Evolutionary conservation across 2,888 invertebrate genomes (phyloP).

Genomic region (Chrysotoxum bicinctum): DNA sequence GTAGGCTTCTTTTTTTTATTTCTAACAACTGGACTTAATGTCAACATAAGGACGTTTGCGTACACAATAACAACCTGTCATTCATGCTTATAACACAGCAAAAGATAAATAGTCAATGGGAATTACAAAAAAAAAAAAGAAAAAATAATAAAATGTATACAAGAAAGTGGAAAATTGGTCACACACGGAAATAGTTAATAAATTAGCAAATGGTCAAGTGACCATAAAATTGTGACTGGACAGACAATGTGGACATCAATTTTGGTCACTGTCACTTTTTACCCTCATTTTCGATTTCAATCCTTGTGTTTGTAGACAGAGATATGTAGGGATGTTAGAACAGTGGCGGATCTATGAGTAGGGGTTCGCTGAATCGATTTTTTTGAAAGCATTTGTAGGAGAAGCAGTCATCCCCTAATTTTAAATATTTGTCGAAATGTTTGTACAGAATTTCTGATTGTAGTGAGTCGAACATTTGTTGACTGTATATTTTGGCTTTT

Average conservation of each 20-base stretch:
- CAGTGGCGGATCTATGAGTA: background rate
- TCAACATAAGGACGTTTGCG: constrained; percentile 66
- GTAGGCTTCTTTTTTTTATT: constrained; percentile 16
- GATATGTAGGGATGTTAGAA: background rate
- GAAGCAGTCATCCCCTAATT: no score
- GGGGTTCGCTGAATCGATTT: no score
- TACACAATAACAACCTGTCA: constrained; percentile 60
- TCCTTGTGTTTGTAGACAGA: constrained; percentile 11
- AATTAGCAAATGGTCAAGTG: constrained; percentile 75
- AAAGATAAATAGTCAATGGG: constrained; percentile 34
- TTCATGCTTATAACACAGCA: constrained; percentile 53
- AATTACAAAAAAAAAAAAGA: background rate
- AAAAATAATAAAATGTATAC: background rate
- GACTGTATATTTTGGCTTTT: no score
- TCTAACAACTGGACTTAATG: constrained; percentile 46
- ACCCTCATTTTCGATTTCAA: constrained; percentile 19
- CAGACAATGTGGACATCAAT: constrained; percentile 72
- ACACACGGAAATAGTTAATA: constrained; percentile 76
- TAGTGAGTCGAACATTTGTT: no score
- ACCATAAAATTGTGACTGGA: constrained; percentile 74
- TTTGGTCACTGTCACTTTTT: constrained; percentile 62
- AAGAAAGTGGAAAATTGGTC: constrained; percentile 74
- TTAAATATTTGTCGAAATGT: no score
- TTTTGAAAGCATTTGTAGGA: no score
- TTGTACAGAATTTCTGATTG: no score